A percentile compares a stretch with the other conserved stretches of the same genome.
Conservation (phyloP, 2,797 vertebrate genomes). For the Lycodopsis pacificus region DNA sequence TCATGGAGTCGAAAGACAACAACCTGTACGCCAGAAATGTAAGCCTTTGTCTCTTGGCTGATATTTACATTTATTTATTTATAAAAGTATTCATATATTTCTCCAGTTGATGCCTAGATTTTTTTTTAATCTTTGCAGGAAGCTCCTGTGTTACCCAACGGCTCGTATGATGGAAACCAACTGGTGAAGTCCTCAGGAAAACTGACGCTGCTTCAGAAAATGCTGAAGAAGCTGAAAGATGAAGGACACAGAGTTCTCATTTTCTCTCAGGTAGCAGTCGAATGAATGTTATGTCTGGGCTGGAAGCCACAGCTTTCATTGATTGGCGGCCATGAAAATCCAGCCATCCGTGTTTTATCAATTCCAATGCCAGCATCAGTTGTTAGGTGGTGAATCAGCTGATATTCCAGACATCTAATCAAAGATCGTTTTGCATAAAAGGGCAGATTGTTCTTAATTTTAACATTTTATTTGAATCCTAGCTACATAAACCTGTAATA, state of each 20-base stretch:
- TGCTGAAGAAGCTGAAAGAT: constrained; percentile 95
- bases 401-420: background rate
- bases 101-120: background rate
- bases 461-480: background rate
- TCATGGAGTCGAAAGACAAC: background rate
- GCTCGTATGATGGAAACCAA: constrained; percentile 95
- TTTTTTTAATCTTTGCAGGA: constrained; percentile 84
- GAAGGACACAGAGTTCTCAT: constrained; percentile 97
- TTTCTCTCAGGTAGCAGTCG: constrained; percentile 92
- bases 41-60: background rate
- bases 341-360: background rate
- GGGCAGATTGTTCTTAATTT: background rate
- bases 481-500: background rate
- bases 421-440: background rate
- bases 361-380: background rate
- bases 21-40: background rate
- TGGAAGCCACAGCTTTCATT: background rate
- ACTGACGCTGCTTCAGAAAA: constrained; percentile 97
- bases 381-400: background rate
- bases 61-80: background rate
- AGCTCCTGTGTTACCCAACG: constrained; percentile 94
- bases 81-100: background rate
- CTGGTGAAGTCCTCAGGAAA: constrained; percentile 98
- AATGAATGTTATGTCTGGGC: constrained; percentile 4
- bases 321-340: background rate